Percentiles rank a stretch among this genome's conserved stretches.
These are phyloP conservation scores for Drosophila monieri DNA, from an alignment of 2,888 invertebrate genomes.

Conservation along the genomic window DNA sequence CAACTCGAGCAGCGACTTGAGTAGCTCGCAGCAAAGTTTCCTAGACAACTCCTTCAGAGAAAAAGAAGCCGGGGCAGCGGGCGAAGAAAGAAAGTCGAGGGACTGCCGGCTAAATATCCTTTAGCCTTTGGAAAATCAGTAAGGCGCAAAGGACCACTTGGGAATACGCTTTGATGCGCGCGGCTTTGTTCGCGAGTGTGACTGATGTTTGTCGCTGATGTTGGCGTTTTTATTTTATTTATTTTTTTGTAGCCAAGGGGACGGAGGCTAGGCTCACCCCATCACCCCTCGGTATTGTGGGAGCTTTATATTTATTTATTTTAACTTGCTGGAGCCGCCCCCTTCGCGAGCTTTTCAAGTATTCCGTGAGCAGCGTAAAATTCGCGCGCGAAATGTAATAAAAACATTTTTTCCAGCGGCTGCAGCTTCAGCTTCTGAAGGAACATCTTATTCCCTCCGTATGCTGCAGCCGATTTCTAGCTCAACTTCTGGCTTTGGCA, in stretches of 20 bases:
- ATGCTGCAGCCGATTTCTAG: constrained; percentile 66
- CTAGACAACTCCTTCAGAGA: constrained; percentile 80
- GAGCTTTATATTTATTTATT: constrained; percentile 68
- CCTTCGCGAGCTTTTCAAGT: constrained; percentile 61
- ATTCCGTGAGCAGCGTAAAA: constrained; percentile 77
- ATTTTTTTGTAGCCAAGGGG: neutral
- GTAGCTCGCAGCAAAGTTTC: constrained; percentile 78
- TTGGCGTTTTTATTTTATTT: constrained; percentile 1
- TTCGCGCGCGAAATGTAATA: constrained; percentile 82
- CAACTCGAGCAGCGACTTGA: constrained; percentile 71
- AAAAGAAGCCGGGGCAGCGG: constrained; percentile 41
- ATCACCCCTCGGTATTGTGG: constrained; percentile 24
- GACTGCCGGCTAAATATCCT: constrained; percentile 75
- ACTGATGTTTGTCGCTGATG: constrained; percentile 46
- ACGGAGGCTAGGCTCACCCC: constrained; percentile 15
- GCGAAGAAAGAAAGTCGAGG: constrained; percentile 55
- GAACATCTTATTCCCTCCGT: constrained; percentile 61
- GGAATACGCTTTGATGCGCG: constrained; percentile 81
- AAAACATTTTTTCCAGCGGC: constrained; percentile 80
- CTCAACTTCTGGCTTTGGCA: constrained; percentile 55
- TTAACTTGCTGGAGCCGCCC: constrained; percentile 52
- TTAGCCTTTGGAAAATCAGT: constrained; percentile 79
- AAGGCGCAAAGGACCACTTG: constrained; percentile 81
- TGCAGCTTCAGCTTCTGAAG: constrained; percentile 36
- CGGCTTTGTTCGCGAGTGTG: constrained; percentile 68